These are phyloP conservation scores for Glossophaga mutica DNA, from an alignment of 2,797 vertebrate species.

Conservation along the genomic window DNA sequence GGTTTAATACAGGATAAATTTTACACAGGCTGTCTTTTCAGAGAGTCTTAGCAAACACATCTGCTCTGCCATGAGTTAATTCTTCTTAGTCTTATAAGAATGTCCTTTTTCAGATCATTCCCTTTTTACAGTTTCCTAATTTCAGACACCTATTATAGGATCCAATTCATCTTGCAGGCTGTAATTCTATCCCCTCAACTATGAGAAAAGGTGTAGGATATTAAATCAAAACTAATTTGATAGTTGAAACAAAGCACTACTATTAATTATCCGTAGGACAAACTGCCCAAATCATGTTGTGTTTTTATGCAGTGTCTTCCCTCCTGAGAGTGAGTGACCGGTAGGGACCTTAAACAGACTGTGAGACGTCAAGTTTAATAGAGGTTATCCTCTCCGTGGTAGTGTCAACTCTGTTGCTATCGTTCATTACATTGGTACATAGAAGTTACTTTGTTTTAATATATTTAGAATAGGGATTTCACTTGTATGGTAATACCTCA, in stretches of 20 bases:
- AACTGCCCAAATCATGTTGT: background rate
- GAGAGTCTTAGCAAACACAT: background rate
- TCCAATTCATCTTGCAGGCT: background rate
- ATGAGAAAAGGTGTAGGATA: background rate
- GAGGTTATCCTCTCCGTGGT: background rate
- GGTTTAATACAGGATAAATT: background rate
- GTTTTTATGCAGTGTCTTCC: background rate
- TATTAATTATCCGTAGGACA: background rate
- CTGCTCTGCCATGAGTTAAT: background rate
- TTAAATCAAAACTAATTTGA: background rate
- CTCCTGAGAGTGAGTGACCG: background rate
- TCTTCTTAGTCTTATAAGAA: background rate
- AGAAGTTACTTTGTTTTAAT: background rate
- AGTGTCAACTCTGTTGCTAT: background rate
- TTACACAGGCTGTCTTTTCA: background rate
- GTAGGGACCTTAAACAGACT: background rate
- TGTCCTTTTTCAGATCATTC: background rate
- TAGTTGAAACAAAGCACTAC: background rate
- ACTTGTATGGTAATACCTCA: background rate
- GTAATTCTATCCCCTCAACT: background rate
- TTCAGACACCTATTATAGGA: background rate
- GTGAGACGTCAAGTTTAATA: background rate
- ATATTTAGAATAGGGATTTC: background rate
- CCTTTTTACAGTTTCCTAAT: background rate
- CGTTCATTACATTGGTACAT: background rate